Evolutionary conservation across 2,797 vertebrate genomes (phyloP).

Genomic region (Liasis olivaceus): DNA sequence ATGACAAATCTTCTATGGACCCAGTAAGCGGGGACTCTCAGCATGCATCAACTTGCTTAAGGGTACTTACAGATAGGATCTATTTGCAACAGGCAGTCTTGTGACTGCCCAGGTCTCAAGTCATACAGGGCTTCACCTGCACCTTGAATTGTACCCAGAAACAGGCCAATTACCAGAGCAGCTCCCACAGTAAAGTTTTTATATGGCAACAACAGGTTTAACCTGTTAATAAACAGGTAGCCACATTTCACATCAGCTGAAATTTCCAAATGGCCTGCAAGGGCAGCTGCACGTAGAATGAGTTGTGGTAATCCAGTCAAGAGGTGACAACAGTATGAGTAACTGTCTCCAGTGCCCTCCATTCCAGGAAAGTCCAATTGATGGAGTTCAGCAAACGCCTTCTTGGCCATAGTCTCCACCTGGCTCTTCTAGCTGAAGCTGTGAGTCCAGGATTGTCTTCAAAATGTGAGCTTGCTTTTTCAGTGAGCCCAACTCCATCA

Average conservation of each 20-base stretch:
- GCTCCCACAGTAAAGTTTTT: not conserved
- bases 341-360: not conserved
- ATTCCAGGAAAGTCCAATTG: not conserved
- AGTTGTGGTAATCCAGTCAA: not conserved
- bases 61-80: not conserved
- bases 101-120: not conserved
- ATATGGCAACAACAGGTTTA: not conserved
- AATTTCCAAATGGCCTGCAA: not conserved
- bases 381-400: not conserved
- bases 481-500: no score
- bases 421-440: not conserved
- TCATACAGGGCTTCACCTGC: not conserved
- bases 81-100: not conserved
- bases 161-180: not conserved
- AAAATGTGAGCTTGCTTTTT: not conserved
- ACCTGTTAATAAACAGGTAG: no score
- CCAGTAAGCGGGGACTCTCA: not conserved
- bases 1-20: no score
- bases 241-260: not conserved
- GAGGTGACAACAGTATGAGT: not conserved
- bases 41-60: not conserved
- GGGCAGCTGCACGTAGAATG: not conserved
- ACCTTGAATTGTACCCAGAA: not conserved
- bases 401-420: not conserved
- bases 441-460: not conserved